phyloP scores from a whole-genome alignment of 2,797 vertebrate species.

The Ataeniobius toweri region DNA sequence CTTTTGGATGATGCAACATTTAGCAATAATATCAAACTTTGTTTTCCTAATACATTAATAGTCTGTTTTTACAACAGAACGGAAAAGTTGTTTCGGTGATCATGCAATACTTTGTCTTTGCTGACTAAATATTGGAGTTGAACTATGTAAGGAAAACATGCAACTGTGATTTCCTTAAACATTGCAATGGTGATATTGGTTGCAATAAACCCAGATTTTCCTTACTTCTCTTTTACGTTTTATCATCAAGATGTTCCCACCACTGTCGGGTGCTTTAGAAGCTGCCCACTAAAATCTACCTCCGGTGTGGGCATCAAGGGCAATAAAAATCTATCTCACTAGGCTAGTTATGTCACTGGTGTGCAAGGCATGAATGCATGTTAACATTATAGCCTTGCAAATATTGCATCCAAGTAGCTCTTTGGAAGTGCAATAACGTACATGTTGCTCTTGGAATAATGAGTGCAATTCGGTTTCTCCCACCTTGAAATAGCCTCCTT shows the following conservation, averaged over 20 bases:
- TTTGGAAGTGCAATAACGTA: too few relatives aligned
- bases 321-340: too few relatives aligned
- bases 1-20: not conserved
- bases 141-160: not conserved
- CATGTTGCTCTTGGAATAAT: not conserved
- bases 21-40: not conserved
- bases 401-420: not conserved
- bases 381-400: not conserved
- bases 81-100: not conserved
- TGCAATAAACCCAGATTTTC: not conserved
- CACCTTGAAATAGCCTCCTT: constrained; percentile 97
- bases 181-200: not conserved
- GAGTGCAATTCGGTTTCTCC: constrained; percentile 12
- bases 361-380: not conserved
- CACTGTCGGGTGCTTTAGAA: not conserved
- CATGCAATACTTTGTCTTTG: not conserved
- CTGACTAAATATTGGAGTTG: not conserved
- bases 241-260: not conserved
- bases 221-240: not conserved
- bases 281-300: too few relatives aligned
- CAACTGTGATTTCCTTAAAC: not conserved
- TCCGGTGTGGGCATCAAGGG: too few relatives aligned
- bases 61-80: not conserved
- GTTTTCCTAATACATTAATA: not conserved
- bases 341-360: too few relatives aligned